Base-by-base conservation (phyloP, 2,797 vertebrate species). In the Catostomus latipinnis region DNA sequence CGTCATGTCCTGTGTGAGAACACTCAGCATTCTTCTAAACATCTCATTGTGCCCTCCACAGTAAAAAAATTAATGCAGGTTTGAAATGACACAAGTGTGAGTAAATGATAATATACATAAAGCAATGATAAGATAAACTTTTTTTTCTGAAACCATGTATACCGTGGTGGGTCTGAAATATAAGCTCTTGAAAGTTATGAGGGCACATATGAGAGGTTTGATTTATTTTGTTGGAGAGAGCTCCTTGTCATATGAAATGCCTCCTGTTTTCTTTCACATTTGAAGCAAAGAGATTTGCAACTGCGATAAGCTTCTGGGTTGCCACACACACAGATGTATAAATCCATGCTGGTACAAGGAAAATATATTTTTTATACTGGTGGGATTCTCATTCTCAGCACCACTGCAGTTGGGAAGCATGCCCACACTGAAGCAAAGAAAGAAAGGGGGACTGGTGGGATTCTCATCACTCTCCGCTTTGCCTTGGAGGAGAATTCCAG, bases 241-340 rank as follows among this genome's bases (percentile, higher is more conserved):
- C 60, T 67, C 48, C 46, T 11, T 61, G 72, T 70, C 52, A 74
- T 67, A 71, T 45, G 13, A 73, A 78, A 62, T 66, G 78, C 63
- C 63, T 75, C 50, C 63, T 71, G 57, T 83, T 78, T 84, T 82
- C 53, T 71, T 69, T 82, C 70, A 74, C 56, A 67, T 71, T 53
- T 69, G 52, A 76, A 63, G 56, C 65, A 50, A 79, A 71, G 53
- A 61, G 58, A 79, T 84, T 78, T 84, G 85, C 63, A 78, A 78
- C 61, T 34, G 78, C 74, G 84, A 81, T 81, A 83, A 86, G 80
- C 50, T 68, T 74, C 49, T 71, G 61, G 68, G 46, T 66, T 73
- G 13, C 66, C 79, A 74, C 45, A 54, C 56, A 49, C 68, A 63
- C 61, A 85, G 71, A 81, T 72, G 7, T 45, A 71, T 78, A 81